Evolutionary conservation across 2,797 vertebrate genomes (phyloP).

Genomic region (Oreortyx pictus): DNA sequence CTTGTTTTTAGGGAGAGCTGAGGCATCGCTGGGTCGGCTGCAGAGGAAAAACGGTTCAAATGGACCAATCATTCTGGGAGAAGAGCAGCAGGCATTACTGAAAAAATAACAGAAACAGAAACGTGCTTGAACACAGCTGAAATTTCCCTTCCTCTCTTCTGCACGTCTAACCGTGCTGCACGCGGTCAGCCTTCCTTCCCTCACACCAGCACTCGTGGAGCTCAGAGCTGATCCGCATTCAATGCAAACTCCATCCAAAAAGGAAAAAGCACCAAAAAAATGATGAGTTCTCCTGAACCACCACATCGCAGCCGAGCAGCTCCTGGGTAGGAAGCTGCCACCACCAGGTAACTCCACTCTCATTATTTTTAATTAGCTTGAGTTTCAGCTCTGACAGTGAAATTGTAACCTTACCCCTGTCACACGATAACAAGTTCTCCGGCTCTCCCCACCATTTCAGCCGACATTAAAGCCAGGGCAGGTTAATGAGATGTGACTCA

Average conservation of each 20-base stretch:
- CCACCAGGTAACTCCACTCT: not conserved
- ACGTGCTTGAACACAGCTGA: not conserved
- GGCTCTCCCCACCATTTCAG: not conserved
- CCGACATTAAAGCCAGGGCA: not conserved
- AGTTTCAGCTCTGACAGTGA: not conserved
- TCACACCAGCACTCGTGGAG: not conserved
- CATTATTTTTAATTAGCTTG: slow-evolving; percentile 20
- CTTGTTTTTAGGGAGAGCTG: not conserved
- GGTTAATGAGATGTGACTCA: not conserved
- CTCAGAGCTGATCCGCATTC: not conserved
- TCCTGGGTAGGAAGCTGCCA: not conserved
- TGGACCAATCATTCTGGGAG: not conserved
- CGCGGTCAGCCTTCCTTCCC: not conserved
- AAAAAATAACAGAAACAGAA: not conserved
- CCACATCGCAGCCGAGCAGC: not conserved
- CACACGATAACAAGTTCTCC: not conserved
- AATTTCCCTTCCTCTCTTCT: not conserved
- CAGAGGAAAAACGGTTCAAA: not conserved
- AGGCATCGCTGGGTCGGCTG: not conserved
- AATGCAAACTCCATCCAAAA: fast-evolving
- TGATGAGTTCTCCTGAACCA: not conserved
- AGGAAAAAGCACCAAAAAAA: not conserved
- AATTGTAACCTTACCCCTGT: not conserved
- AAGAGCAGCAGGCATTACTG: not conserved
- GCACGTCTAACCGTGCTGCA: not conserved